Percentiles rank a stretch among this genome's conserved stretches.
Evolutionary conservation across 2,113 vertebrate species (phyloP).

Genomic region (Rhea pennata): DNA sequence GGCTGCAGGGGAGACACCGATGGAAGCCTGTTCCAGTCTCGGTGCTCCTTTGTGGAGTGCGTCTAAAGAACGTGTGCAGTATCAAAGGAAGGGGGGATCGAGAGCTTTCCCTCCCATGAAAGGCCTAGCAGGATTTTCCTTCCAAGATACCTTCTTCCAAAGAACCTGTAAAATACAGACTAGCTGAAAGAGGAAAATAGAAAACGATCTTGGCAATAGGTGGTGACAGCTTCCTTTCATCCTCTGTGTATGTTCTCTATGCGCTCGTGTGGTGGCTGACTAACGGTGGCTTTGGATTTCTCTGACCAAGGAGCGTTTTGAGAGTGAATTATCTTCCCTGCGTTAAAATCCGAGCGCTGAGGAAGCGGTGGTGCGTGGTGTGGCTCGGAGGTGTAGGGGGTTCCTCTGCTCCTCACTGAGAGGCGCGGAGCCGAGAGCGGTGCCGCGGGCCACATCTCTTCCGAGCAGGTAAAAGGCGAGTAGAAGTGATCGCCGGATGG

Average conservation of each 20-base stretch:
- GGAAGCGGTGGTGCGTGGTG: not conserved
- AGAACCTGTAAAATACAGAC: not conserved
- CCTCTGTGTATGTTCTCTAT: not conserved
- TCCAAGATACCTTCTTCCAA: not conserved
- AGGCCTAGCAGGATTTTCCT: constrained; percentile 15
- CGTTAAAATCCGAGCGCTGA: not conserved
- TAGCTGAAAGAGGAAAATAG: not conserved
- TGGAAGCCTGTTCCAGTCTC: accelerated
- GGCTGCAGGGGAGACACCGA: not conserved
- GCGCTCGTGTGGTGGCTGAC: not conserved
- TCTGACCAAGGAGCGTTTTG: not conserved
- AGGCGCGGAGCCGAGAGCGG: accelerated
- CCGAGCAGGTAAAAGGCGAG: not conserved
- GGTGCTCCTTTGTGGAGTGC: accelerated
- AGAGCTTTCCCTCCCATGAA: not conserved
- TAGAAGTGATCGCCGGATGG: not conserved
- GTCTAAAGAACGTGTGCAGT: not conserved
- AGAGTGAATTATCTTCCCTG: not conserved
- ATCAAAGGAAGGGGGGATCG: not conserved
- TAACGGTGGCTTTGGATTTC: not conserved
- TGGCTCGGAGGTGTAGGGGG: not conserved
- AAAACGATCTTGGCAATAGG: not conserved
- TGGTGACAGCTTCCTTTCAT: constrained; percentile 44
- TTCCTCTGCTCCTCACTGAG: accelerated
- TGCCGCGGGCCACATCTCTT: not conserved